phyloP scores from a whole-genome alignment of 1,140 invertebrate genomes.

The Trichoplusia ni region DNA sequence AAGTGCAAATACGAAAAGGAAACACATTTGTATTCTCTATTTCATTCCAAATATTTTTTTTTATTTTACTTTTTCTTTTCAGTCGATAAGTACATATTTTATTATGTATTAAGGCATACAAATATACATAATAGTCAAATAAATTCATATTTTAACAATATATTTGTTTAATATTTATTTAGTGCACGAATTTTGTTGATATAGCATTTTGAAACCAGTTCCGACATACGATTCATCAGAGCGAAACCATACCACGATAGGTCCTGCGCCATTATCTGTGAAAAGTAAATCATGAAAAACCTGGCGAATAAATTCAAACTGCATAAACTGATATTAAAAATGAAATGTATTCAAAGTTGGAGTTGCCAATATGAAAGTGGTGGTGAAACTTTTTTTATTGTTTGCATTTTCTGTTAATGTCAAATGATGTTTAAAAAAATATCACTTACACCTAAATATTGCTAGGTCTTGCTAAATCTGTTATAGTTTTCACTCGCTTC shows the following conservation, averaged over 20 bases:
- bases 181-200: slow-evolving; percentile 64
- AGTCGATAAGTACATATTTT: neutral
- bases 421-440: no score
- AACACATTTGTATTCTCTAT: neutral
- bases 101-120: neutral
- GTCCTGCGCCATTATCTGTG: slow-evolving; percentile 64
- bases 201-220: slow-evolving; percentile 63
- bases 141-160: slow-evolving; percentile 2
- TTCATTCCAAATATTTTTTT: neutral
- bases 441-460: no score
- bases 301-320: no score
- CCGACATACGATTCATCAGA: slow-evolving; percentile 65
- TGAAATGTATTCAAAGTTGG: neutral
- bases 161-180: slow-evolving; percentile 14
- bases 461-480: no score
- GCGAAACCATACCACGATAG: slow-evolving; percentile 68
- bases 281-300: slow-evolving; percentile 23
- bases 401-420: no score
- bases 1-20: no score
- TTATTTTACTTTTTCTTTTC: no score
- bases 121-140: neutral
- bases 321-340: no score
- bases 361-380: no score
- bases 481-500: no score
- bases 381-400: no score